These are phyloP conservation scores for Ptilorrhoa leucosticta DNA, from an alignment of 2,113 vertebrate species.

Conservation along the genomic window DNA sequence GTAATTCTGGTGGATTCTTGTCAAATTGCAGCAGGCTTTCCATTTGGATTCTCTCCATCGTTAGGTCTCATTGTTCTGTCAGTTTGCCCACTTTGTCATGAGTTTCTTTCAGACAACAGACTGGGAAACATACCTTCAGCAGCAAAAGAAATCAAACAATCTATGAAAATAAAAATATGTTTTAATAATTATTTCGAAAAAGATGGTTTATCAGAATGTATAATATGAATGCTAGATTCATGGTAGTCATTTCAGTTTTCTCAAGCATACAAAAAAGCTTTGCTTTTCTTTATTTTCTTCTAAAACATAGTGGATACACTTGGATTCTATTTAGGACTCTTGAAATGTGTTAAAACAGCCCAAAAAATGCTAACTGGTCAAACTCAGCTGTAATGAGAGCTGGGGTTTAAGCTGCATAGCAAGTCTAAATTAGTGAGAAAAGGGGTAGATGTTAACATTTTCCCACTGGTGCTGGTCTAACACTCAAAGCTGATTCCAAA, in stretches of 20 bases:
- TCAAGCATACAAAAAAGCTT: not conserved
- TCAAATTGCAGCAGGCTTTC: slow-evolving; percentile 25
- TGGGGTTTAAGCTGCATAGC: not conserved
- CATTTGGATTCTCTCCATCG: slow-evolving; percentile 33
- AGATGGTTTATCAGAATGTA: not conserved
- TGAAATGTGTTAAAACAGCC: not conserved
- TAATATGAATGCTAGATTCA: not conserved
- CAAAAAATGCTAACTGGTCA: not conserved
- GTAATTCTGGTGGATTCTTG: not conserved
- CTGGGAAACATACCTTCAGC: slow-evolving; percentile 21
- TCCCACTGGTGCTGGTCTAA: not conserved
- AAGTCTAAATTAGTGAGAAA: not conserved
- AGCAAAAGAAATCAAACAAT: slow-evolving; percentile 11
- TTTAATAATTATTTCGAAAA: slow-evolving; percentile 15
- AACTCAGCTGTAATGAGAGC: not conserved
- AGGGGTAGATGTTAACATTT: not conserved
- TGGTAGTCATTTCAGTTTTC: not conserved
- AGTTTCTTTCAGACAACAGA: slow-evolving; percentile 33
- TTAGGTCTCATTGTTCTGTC: slow-evolving; percentile 58
- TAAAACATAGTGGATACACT: not conserved
- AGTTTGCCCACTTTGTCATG: slow-evolving; percentile 45
- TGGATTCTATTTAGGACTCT: not conserved
- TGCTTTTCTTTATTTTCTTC: not conserved
- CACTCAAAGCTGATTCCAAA: not conserved
- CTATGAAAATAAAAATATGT: slow-evolving; percentile 11